These are phyloP conservation scores for Philypnodon macrostomus DNA, from an alignment of 2,797 vertebrate species.

Conservation along the genomic window DNA sequence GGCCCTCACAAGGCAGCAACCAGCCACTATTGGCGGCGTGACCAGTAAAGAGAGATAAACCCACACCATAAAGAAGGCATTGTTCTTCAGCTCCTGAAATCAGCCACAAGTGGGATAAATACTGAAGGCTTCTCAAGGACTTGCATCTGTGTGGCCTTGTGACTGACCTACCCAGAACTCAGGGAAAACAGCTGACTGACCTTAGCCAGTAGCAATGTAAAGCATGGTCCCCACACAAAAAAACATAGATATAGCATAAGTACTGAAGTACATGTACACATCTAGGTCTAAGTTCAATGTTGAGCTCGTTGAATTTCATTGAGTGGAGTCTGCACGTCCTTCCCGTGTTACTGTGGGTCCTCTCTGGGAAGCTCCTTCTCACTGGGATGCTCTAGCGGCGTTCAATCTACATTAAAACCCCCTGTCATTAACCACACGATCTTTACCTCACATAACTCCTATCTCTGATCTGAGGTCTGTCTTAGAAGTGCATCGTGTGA, in stretches of 20 bases:
- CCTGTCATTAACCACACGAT: conserved; percentile 1
- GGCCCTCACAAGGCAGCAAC: conserved; percentile 68
- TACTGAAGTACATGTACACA: neutral
- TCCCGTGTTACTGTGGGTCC: too few relatives aligned
- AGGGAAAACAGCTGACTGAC: conserved; percentile 31
- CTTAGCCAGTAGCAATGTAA: conserved; percentile 8
- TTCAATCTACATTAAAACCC: conserved; percentile 6
- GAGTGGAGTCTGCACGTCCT: too few relatives aligned
- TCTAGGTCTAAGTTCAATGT: too few relatives aligned
- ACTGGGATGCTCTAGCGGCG: too few relatives aligned
- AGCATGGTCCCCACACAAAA: conserved; percentile 11
- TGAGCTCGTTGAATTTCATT: too few relatives aligned
- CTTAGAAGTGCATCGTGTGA: neutral
- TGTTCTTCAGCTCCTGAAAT: conserved; percentile 60
- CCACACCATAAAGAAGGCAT: conserved; percentile 68
- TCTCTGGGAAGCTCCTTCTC: too few relatives aligned
- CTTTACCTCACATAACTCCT: conserved; percentile 1
- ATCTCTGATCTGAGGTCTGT: conserved; percentile 9
- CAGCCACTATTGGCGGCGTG: conserved; percentile 64
- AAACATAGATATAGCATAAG: neutral
- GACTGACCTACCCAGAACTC: conserved; percentile 48
- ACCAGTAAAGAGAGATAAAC: conserved; percentile 63
- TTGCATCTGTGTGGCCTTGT: conserved; percentile 46
- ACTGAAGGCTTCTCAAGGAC: conserved; percentile 49
- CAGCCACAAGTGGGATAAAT: conserved; percentile 68